Conservation (phyloP, 35 echinoderm and acorn worm species). For the Strongylocentrotus purpuratus region DNA sequence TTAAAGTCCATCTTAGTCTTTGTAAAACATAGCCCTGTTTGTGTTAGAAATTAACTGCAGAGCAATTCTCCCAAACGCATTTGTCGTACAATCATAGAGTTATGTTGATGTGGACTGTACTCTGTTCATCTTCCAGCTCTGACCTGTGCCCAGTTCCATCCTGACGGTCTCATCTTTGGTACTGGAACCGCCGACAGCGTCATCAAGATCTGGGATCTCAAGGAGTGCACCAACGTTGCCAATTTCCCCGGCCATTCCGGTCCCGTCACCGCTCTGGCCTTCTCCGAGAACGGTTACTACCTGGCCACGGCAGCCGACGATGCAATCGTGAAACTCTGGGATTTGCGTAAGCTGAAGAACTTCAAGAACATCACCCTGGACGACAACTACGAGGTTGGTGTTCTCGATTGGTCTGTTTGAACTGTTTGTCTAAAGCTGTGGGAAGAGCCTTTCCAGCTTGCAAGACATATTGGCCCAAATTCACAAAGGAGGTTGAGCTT, state of each 20-base stretch:
- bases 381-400: slow-evolving; percentile 85
- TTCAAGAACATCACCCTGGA: slow-evolving; percentile 99
- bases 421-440: not conserved
- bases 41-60: no score
- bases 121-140: slow-evolving; percentile 60
- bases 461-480: no score
- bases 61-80: no score
- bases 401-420: not conserved
- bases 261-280: slow-evolving; percentile 94
- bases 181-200: slow-evolving; percentile 97
- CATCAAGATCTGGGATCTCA: slow-evolving; percentile 99
- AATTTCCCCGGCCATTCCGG: slow-evolving; percentile 99
- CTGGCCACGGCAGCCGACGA: slow-evolving; percentile 97
- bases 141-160: slow-evolving; percentile 98
- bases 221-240: slow-evolving; percentile 95
- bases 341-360: slow-evolving; percentile 98
- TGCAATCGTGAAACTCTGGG: slow-evolving; percentile 97
- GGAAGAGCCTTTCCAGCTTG: no score
- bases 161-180: slow-evolving; percentile 98
- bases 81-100: not conserved
- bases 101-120: not conserved
- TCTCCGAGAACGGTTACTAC: slow-evolving; percentile 99
- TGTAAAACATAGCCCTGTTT: no score
- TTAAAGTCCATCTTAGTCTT: no score
- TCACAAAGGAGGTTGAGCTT: no score